Base-by-base conservation (phyloP, 1,140 invertebrate species). In the Callitettix versicolor region DNA sequence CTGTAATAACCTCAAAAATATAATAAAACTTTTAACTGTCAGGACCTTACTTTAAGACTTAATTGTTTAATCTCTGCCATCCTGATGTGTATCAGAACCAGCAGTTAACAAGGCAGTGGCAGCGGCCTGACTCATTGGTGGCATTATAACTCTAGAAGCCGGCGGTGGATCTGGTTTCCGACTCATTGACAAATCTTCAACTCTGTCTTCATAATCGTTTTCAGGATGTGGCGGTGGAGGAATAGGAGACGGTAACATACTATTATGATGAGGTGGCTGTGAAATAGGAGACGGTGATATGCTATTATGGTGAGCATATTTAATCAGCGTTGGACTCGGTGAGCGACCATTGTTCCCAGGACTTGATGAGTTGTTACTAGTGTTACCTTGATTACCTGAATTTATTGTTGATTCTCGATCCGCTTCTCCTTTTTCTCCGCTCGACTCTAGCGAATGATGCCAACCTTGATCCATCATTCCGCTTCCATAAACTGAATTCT, bases 121-220 rank as follows among this genome's bases (percentile, higher is more conserved):
- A 0, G 56, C 40, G 4, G 64, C 57, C 49, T 65, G 62, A 49
- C 61, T 65, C 56, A 65, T 64, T 2, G 64, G 64, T n/a, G 63
- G 62, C 64, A 66, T 66, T 22, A 66, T 66, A 20, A 66, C 62
- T 47, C 64, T 56, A 7, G 64, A 63, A 2, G 60, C 41, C n/a
- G 63, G 60, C 3, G 63, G 43, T 14, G 47, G 47, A 4, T 63
- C 62, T n/a, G 63, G 48, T 53, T 66, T 73, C 4, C 71, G 62
- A 53, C 58, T 62, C 1, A 76, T 62, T 3, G 74, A 75, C 0
- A 76, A 61, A 62, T 76, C 75, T 51, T 76, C 73, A 0, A 75
- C 74, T 44, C 73, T 67, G 36, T 76, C 68, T 0, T 73, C 67
- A 26, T 59, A 58, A 9, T 30, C 52, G 52, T 5, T 49, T 1